Conservation (phyloP, 2,888 invertebrate genomes). For the Oeneis ivallda region DNA sequence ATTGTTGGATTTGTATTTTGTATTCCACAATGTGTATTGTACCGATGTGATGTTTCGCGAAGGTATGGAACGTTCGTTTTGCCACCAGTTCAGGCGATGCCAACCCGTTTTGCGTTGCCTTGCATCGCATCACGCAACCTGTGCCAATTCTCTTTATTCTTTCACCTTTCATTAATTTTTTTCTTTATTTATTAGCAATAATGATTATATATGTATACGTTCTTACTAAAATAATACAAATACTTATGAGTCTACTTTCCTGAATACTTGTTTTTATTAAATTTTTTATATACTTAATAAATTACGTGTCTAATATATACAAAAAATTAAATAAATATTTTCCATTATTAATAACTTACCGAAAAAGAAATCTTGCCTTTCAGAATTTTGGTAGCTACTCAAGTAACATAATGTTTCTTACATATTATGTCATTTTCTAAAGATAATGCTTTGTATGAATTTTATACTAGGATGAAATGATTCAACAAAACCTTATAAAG, state of each 20-base stretch:
- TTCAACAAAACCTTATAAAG: too few species aligned
- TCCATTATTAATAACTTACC: too few species aligned
- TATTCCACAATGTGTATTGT: conserved; percentile 40
- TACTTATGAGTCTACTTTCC: neutral
- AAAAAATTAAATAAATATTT: too few species aligned
- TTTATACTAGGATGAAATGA: too few species aligned
- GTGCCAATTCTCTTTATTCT: conserved; percentile 40
- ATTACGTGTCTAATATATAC: too few species aligned
- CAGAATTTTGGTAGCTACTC: too few species aligned
- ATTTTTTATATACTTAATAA: too few species aligned
- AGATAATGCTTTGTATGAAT: too few species aligned
- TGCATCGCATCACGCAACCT: conserved; percentile 39
- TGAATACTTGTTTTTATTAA: neutral
- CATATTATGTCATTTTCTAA: too few species aligned
- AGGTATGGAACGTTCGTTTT: conserved; percentile 27
- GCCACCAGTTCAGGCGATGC: conserved; percentile 22
- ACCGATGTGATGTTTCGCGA: conserved; percentile 31
- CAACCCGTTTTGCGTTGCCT: conserved; percentile 39
- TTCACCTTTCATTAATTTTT: conserved; percentile 21
- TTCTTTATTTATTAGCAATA: conserved; percentile 6
- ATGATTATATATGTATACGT: neutral
- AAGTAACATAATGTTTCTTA: too few species aligned
- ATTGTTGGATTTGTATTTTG: conserved; percentile 39
- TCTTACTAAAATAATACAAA: neutral
- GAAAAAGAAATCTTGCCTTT: too few species aligned